These are phyloP conservation scores for Lithosia quadra DNA, from an alignment of 2,888 invertebrate species.

Conservation along the genomic window DNA sequence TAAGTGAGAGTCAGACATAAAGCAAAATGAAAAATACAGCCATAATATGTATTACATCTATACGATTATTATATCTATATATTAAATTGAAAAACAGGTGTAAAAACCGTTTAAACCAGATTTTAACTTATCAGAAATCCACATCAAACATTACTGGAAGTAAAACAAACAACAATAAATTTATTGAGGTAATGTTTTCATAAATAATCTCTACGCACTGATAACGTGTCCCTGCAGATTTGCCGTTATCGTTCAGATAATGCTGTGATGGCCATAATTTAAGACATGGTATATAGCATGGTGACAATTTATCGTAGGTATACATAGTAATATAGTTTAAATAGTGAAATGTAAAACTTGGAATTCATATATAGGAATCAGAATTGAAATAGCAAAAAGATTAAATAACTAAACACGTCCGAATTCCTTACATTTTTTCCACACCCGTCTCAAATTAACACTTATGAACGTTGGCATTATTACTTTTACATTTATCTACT, in stretches of 20 bases:
- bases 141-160: conserved; percentile 5
- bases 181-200: conserved; percentile 10
- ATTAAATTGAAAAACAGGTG: not conserved
- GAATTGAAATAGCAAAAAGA: not conserved
- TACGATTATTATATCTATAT: not conserved
- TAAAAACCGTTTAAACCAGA: not conserved
- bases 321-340: not conserved
- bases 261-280: conserved; percentile 4
- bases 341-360: conserved; percentile 8
- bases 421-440: too few species aligned
- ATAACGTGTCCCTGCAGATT: conserved; percentile 21
- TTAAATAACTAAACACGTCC: not conserved
- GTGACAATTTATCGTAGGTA: not conserved
- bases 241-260: conserved; percentile 15
- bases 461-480: too few species aligned
- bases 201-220: conserved; percentile 21
- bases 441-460: too few species aligned
- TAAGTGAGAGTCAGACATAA: not conserved
- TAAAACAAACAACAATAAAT: conserved; percentile 11
- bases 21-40: not conserved
- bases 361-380: not conserved
- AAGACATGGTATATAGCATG: not conserved
- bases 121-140: conserved; percentile 7
- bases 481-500: too few species aligned
- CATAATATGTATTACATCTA: too few species aligned